Conservation (phyloP, 2,797 vertebrate genomes). For the Oceanodroma leucorhoa region DNA sequence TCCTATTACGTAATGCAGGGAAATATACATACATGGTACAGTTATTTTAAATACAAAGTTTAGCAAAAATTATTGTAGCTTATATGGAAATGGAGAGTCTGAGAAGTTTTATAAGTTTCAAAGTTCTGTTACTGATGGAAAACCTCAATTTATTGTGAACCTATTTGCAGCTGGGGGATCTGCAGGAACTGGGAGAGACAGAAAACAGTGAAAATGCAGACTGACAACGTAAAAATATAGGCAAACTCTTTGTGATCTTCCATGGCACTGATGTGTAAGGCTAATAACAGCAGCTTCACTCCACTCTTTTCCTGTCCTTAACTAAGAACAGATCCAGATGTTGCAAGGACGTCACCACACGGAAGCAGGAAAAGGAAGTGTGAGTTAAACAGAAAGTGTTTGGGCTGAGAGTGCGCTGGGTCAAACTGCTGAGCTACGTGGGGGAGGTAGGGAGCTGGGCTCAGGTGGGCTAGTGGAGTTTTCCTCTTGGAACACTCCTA, state of each 20-base stretch:
- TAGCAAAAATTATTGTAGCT: neutral
- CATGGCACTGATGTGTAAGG: slow-evolving; percentile 72
- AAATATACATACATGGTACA: slow-evolving; percentile 11
- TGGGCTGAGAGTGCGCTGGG: slow-evolving; percentile 14
- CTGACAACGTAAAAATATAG: slow-evolving; percentile 68
- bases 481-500: neutral
- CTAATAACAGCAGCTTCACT: slow-evolving; percentile 69
- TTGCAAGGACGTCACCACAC: slow-evolving; percentile 31
- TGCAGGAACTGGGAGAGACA: slow-evolving; percentile 81
- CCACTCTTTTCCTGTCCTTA: slow-evolving; percentile 79
- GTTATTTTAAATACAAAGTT: slow-evolving; percentile 48
- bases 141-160: slow-evolving; percentile 76
- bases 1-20: slow-evolving; percentile 17
- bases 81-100: neutral
- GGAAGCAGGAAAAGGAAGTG: slow-evolving; percentile 52
- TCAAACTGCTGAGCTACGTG: slow-evolving; percentile 54
- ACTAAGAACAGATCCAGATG: slow-evolving; percentile 72
- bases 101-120: slow-evolving; percentile 70
- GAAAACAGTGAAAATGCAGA: slow-evolving; percentile 73
- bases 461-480: neutral
- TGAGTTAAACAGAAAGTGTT: slow-evolving; percentile 42
- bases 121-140: slow-evolving; percentile 70
- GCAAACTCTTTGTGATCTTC: slow-evolving; percentile 75
- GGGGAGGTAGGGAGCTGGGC: neutral
- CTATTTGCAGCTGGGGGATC: slow-evolving; percentile 66